Evolutionary conservation across 2,888 invertebrate genomes (phyloP), one percentile per base, ranked within the genome.

Genomic region (Cacoxenus indagator): DNA sequence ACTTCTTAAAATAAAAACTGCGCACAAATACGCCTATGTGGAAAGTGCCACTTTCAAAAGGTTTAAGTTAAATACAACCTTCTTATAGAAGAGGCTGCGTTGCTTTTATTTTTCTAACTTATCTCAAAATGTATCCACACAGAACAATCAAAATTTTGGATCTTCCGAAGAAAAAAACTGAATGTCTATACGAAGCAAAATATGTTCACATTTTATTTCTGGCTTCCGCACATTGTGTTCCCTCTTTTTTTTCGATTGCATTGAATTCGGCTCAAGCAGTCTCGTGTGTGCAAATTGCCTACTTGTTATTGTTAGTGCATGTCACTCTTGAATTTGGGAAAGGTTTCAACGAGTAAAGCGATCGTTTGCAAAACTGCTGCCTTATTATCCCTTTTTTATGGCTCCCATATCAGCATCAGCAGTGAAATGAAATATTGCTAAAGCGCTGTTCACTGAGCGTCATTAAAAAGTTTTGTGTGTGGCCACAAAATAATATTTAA

Each of bases 381-480:
- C 9, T 31, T 31, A 8, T 31, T 31, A 31, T 14, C 37, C 37
- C 37, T 1, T 37, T 37, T 1, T 37, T 37, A 11, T 37, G 37
- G 8, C 14, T 8, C 14, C 8, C 8, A 37, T 37, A 37, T 11
- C 8, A 8, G 37, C 37, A 2, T 1, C 2, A 1, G 26, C 54
- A 26, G 26, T 14, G 54, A 9, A 24, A 54, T 22, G 24, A 54
- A 54, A 24, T 24, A 22, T 24, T 24, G 26, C 26, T 54, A 24
- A 54, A 54, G 24, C 54, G 54, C 9, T 54, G 22, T 54, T 24
- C 24, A 26, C 24, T 54, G 54, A 9, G 22, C 26, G 54, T 54
- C 54, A 54, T 54, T 54, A 54, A 54, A 54, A 54, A 54, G 24
- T 54, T 54, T 24, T 54, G 26, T 54, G 22, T 48, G 54, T 9